Evolutionary conservation across 2,113 vertebrate genomes (phyloP).

Genomic region (Cebidichthys violaceus): DNA sequence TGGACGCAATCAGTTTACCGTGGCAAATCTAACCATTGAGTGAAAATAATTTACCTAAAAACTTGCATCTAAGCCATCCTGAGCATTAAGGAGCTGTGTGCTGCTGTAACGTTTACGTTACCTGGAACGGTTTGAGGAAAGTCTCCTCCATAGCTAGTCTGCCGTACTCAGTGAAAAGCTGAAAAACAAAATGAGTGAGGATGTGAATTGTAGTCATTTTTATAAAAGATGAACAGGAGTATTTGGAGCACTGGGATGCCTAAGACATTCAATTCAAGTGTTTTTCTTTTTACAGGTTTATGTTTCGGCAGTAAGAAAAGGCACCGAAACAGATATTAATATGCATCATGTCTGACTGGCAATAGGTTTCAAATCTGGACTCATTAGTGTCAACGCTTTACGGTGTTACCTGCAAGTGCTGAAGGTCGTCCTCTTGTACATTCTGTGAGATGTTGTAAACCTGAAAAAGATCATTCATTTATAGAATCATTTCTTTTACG

Average conservation of each 20-base stretch:
- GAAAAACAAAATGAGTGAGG: conserved; percentile 15
- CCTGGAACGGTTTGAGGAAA: conserved; percentile 98
- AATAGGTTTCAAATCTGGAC: background rate
- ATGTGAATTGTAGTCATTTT: background rate
- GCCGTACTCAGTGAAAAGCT: conserved; percentile 99
- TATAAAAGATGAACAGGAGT: background rate
- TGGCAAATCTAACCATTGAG: background rate
- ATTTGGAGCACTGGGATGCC: background rate
- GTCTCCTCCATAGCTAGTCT: conserved; percentile 98
- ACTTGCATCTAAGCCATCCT: background rate
- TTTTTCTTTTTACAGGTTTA: background rate
- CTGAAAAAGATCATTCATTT: conserved; percentile 66
- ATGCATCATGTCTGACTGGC: background rate
- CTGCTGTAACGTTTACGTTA: conserved; percentile 62
- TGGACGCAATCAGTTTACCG: background rate
- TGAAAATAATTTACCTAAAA: background rate
- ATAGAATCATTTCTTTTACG: background rate
- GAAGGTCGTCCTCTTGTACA: conserved; percentile 93
- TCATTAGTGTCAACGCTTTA: background rate
- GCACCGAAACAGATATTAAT: background rate
- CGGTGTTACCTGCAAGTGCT: conserved; percentile 89
- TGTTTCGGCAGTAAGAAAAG: background rate
- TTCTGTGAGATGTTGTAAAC: conserved; percentile 95
- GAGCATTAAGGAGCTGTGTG: background rate
- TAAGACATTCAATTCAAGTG: no score